Conservation (phyloP, 2,888 invertebrate species). For the Pammene aurita region DNA sequence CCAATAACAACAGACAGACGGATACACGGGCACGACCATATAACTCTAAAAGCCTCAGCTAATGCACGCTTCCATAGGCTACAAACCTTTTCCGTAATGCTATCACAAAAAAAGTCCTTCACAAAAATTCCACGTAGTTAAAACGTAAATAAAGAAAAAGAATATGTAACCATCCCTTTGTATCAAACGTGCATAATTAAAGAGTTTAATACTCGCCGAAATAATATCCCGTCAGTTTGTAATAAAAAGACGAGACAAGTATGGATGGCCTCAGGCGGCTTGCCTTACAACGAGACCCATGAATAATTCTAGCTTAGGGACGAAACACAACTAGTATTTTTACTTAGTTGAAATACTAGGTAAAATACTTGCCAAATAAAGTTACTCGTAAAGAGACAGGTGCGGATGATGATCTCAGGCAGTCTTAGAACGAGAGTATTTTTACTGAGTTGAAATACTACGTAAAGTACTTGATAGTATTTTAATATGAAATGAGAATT, state of each 20-base stretch:
- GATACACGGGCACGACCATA: too few relatives aligned
- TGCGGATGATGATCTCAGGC: background rate
- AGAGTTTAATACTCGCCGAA: constrained; percentile 27
- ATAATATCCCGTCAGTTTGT: constrained; percentile 20
- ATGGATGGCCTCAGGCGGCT: constrained; percentile 40
- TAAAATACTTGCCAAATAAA: background rate
- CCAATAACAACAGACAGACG: too few relatives aligned
- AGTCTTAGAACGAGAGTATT: background rate
- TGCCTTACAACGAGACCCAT: constrained; percentile 29
- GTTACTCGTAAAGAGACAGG: background rate
- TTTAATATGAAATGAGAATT: too few relatives aligned
- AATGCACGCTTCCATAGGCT: too few relatives aligned
- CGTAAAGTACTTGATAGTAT: too few relatives aligned
- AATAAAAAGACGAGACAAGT: constrained; percentile 40
- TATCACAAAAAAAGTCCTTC: too few relatives aligned
- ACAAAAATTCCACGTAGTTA: too few relatives aligned
- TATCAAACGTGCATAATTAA: constrained; percentile 30
- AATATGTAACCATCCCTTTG: too few relatives aligned
- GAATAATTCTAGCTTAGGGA: constrained; percentile 37
- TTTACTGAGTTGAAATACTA: too few relatives aligned
- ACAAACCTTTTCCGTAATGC: too few relatives aligned
- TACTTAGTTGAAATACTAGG: constrained; percentile 22
- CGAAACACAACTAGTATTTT: constrained; percentile 26
- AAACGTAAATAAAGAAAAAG: too few relatives aligned
- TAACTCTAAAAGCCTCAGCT: too few relatives aligned